Evolutionary conservation across 2,888 invertebrate species (phyloP).

Genomic region (Cephus runcator): DNA sequence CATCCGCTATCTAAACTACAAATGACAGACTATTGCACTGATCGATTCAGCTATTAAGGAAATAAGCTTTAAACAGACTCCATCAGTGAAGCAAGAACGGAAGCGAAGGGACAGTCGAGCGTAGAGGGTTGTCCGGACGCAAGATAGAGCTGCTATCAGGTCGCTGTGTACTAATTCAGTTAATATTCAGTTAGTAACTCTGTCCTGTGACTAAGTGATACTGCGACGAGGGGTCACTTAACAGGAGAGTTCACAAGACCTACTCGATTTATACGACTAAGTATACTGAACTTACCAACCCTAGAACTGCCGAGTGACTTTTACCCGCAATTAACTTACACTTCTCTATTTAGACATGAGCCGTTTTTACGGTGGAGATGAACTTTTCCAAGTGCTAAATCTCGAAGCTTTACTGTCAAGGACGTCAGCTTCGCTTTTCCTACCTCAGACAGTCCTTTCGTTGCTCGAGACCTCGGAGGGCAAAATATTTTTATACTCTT

Average conservation of each 20-base stretch:
- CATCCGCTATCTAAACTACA: not conserved
- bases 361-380: not conserved
- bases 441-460: not conserved
- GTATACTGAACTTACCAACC: not conserved
- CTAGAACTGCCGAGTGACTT: not conserved
- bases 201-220: slow-evolving; percentile 41
- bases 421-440: not conserved
- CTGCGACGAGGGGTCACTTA: slow-evolving; percentile 41
- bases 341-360: not conserved
- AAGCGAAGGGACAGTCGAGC: not conserved
- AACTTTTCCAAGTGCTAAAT: not conserved
- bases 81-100: not conserved
- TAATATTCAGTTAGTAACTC: slow-evolving; percentile 44
- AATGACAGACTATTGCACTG: not conserved
- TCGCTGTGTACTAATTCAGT: slow-evolving; percentile 39
- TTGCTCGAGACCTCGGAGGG: not conserved
- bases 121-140: not conserved
- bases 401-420: not conserved
- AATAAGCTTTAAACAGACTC: not conserved
- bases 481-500: not conserved
- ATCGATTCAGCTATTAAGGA: not conserved
- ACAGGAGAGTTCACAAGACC: slow-evolving; percentile 28
- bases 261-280: not conserved
- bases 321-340: not conserved
- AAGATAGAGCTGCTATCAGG: not conserved